Conservation (phyloP, 2,113 vertebrate genomes). For the Anthoscopus minutus region DNA sequence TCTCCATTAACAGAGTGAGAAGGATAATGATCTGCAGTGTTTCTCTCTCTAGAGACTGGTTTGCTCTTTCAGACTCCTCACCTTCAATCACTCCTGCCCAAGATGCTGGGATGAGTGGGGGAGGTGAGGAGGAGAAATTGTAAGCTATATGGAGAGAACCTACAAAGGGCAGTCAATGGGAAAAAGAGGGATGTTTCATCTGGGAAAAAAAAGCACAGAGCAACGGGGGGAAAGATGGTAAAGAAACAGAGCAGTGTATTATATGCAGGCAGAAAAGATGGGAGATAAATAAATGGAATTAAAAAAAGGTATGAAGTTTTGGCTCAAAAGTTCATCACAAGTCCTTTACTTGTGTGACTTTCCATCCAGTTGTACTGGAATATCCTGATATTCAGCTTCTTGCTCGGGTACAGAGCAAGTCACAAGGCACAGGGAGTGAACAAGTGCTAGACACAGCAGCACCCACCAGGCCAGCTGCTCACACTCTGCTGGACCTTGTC, state of each 20-base stretch:
- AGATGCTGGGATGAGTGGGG: not conserved
- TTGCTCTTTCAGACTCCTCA: conserved; percentile 7
- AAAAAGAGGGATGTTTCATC: conserved; percentile 12
- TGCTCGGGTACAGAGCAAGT: not conserved
- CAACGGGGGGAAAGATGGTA: not conserved
- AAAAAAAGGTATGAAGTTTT: not conserved
- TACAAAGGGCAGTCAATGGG: not conserved
- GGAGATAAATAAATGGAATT: not conserved
- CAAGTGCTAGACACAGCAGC: not conserved
- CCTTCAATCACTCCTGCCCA: not conserved
- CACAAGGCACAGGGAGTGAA: not conserved
- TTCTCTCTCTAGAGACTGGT: not conserved
- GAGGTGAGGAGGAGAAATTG: not conserved
- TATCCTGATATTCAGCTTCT: not conserved
- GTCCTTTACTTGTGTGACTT: not conserved
- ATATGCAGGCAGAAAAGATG: not conserved
- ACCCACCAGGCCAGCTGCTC: not conserved
- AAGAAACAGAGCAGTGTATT: not conserved
- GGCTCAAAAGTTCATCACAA: not conserved
- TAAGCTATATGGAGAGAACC: not conserved
- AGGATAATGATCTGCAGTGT: not conserved
- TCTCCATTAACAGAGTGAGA: not conserved
- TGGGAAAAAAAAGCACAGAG: not conserved
- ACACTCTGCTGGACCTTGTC: not conserved
- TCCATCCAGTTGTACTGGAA: not conserved